Conservation (phyloP, 2,888 invertebrate species). For the Zaprionus obscuricornis region DNA sequence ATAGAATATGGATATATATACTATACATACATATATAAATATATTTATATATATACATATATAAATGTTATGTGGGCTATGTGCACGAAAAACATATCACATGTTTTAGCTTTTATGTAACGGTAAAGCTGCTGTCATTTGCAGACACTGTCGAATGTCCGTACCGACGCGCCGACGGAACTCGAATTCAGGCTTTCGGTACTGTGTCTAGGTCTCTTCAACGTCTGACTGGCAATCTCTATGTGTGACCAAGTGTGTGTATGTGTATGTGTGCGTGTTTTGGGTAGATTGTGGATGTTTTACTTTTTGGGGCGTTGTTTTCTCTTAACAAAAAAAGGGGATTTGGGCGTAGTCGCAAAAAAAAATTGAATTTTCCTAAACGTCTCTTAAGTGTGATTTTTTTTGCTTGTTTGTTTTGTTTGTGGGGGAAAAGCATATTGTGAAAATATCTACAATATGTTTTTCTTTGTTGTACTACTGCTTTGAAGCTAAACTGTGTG, state of each 20-base stretch:
- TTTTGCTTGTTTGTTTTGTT: conserved; percentile 8
- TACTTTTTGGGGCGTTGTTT: conserved; percentile 70
- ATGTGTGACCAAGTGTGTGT: conserved; percentile 15
- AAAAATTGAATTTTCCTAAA: conserved; percentile 61
- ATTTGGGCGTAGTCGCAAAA: conserved; percentile 42
- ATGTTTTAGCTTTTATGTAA: conserved; percentile 74
- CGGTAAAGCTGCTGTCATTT: conserved; percentile 70
- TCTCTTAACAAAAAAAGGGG: conserved; percentile 10
- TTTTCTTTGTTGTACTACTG: conserved; percentile 31
- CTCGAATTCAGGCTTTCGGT: conserved; percentile 41
- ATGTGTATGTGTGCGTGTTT: conserved; percentile 12
- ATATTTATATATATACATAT: conserved; percentile 23
- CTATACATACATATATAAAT: conserved; percentile 15
- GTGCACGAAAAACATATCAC: conserved; percentile 55
- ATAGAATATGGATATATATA: no score
- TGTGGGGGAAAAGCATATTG: conserved; percentile 2
- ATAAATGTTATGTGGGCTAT: conserved; percentile 33
- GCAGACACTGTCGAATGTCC: conserved; percentile 52
- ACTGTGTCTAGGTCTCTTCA: conserved; percentile 47
- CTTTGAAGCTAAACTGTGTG: conserved; percentile 1
- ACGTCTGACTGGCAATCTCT: conserved; percentile 15
- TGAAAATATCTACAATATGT: conserved; percentile 53
- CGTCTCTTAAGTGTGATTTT: conserved; percentile 51
- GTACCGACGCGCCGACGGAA: conserved; percentile 47
- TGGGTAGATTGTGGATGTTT: conserved; percentile 40